Evolutionary conservation across 2,888 invertebrate genomes (phyloP), one percentile per base, ranked within the genome.

Genomic region (Drosophila macrothrix): DNA sequence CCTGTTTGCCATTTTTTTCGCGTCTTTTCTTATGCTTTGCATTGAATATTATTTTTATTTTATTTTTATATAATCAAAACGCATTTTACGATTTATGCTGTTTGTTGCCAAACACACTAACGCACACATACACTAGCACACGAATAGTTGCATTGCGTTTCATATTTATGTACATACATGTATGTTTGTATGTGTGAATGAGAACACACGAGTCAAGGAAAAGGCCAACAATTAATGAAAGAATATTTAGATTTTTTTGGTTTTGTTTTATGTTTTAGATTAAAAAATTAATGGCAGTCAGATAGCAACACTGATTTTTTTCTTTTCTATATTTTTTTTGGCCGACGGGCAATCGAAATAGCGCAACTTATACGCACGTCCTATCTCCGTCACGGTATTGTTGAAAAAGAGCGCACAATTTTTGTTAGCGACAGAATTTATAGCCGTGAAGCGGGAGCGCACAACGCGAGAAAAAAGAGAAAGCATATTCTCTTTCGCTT

Each of bases 401-500:
- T 80, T 78, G 80, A 80, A 91, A 92, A 91, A 92, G 92, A 92
- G 91, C 89, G 83, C 73, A 83, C 61, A 52, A 60, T 64, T 76
- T 76, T 72, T 54, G 54, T 65, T 39, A 62, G 70, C 76, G 65
- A 71, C 69, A 75, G 71, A 80, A 82, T 89, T 90, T 90, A 90
- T 91, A 89, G 77, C 61, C 49, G 29, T 39, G 35, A 50, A 56
- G 59, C 46, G 53, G 59, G 33, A 69, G 71, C 68, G 29, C 25
- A 52, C 39, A 54, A 33, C 52, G 61, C 31, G 53, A 52, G 59
- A 61, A 52, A 41, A 37, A 28, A 66, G 75, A 66, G 69, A 41
- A 25, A 39, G 53, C 16, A 16, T 33, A 54, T 58, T 67, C 68
- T 63, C 46, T 61, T 28, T 14, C 33, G 33, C 31, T 58, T 49